Percentiles rank a stretch among this genome's conserved stretches.
phyloP scores from a whole-genome alignment of 2,888 invertebrate genomes.

The Argyresthia albistria region DNA sequence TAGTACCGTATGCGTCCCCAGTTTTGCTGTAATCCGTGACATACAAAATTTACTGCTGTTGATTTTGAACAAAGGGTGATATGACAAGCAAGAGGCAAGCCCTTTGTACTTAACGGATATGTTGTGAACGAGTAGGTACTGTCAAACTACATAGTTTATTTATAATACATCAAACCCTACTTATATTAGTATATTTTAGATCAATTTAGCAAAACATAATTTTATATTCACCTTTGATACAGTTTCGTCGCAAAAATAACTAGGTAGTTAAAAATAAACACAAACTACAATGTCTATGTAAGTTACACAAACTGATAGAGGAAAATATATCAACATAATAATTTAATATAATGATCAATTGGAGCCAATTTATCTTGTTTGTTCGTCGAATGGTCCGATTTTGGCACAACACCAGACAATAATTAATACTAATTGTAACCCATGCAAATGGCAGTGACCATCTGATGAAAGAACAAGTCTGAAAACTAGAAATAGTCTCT shows the following conservation, averaged over 20 bases:
- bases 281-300: neutral
- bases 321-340: neutral
- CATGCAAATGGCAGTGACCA: conserved; percentile 10
- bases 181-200: neutral
- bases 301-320: neutral
- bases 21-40: conserved; percentile 14
- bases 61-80: conserved; percentile 25
- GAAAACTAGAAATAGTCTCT: conserved; percentile 28
- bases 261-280: neutral
- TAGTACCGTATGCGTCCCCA: conserved; percentile 8
- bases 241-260: neutral
- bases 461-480: neutral
- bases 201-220: neutral
- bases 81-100: conserved; percentile 42
- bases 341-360: neutral
- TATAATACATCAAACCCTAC: no score
- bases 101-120: conserved; percentile 59
- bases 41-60: neutral
- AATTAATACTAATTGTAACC: conserved; percentile 38
- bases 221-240: neutral
- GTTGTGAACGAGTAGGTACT: conserved; percentile 16
- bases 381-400: conserved; percentile 45
- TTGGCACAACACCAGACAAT: conserved; percentile 45
- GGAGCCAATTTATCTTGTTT: neutral
- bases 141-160: no score